Percentiles rank a stretch among this genome's conserved stretches.
Conservation (phyloP, 2,797 vertebrate genomes). For the Sebastes hubbsi region DNA sequence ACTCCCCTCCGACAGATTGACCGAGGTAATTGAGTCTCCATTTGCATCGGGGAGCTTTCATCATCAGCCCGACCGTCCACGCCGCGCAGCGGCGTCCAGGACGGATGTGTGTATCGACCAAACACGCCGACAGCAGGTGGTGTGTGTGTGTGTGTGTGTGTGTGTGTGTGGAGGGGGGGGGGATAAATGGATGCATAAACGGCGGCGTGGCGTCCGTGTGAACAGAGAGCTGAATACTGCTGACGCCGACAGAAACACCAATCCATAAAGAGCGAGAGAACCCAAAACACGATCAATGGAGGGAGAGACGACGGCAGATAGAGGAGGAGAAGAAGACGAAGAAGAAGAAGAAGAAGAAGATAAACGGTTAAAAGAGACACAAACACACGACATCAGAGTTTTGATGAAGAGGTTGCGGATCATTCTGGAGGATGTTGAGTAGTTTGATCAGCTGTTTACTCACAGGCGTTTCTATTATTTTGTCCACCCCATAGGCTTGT, state of each 20-base stretch:
- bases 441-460: not conserved
- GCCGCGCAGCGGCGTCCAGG: conserved; percentile 28
- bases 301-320: not conserved
- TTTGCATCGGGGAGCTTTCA: conserved; percentile 90
- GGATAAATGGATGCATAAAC: conserved; percentile 22
- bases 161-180: not conserved
- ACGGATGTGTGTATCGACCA: conserved; percentile 50
- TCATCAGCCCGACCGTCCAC: conserved; percentile 62
- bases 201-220: conserved; percentile 17
- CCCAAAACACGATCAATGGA: conserved; percentile 16
- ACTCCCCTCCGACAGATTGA: conserved; percentile 89
- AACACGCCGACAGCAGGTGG: conserved; percentile 51
- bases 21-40: conserved; percentile 94
- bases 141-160: not conserved
- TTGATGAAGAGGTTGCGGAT: too few relatives aligned
- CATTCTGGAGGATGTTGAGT: too few relatives aligned
- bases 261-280: conserved; percentile 46
- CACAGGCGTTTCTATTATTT: not conserved
- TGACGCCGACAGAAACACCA: conserved; percentile 34
- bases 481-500: not conserved
- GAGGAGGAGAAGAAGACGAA: conserved; percentile 14
- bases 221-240: conserved; percentile 36
- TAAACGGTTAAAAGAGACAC: not conserved
- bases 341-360: not conserved
- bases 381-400: too few relatives aligned